Conservation (phyloP, 2,797 vertebrate genomes). For the Sebastes matsubarae region DNA sequence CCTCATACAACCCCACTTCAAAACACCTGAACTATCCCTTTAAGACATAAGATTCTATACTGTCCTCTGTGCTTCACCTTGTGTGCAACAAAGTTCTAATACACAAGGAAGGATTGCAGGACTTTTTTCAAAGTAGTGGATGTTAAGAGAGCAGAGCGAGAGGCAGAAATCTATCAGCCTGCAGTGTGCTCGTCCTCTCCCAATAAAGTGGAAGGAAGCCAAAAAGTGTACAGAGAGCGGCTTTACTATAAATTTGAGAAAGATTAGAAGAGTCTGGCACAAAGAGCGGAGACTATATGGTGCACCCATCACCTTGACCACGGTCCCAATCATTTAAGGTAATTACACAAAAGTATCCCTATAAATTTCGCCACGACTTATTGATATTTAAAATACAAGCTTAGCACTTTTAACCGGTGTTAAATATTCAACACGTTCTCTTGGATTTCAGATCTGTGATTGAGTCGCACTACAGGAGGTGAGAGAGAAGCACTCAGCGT, state of each 20-base stretch:
- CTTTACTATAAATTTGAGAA: neutral
- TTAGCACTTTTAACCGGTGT: slow-evolving; percentile 32
- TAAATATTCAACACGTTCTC: slow-evolving; percentile 47
- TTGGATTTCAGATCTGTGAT: slow-evolving; percentile 35
- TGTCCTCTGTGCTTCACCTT: too few species aligned
- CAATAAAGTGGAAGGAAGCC: neutral
- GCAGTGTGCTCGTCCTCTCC: neutral
- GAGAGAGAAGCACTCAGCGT: slow-evolving; percentile 19
- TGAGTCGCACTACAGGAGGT: slow-evolving; percentile 24
- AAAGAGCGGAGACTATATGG: neutral
- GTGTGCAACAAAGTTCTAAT: too few species aligned
- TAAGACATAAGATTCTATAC: too few species aligned
- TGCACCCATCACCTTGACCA: neutral
- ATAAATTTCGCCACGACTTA: neutral
- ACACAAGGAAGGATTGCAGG: too few species aligned
- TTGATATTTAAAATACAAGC: slow-evolving; percentile 29
- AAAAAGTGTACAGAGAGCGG: neutral
- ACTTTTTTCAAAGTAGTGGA: neutral
- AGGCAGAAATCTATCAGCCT: neutral
- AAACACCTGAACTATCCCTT: too few species aligned
- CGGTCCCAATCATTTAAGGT: neutral
- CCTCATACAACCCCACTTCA: too few species aligned
- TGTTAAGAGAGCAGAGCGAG: neutral
- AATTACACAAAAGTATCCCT: neutral
- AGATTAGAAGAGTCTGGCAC: neutral